These are phyloP conservation scores for Micrastur ruficollis DNA, from an alignment of 2,797 vertebrate genomes.

Conservation along the genomic window DNA sequence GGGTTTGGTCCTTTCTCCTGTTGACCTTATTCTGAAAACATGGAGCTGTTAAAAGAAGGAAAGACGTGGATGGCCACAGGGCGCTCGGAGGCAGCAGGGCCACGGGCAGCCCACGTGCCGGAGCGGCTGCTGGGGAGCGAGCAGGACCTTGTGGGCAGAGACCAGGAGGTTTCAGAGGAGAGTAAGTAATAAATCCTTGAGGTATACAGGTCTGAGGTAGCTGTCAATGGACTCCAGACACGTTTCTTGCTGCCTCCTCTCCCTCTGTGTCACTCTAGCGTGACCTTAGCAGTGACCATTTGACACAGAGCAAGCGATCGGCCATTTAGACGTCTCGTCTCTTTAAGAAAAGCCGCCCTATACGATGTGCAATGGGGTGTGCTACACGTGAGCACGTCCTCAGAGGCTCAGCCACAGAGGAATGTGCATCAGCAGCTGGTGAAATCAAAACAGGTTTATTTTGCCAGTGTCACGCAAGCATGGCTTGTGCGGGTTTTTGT, in stretches of 20 bases:
- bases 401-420: neutral
- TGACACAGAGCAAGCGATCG: rapidly evolving
- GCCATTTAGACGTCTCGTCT: rapidly evolving
- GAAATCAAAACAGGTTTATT: neutral
- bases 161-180: neutral
- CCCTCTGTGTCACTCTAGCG: neutral
- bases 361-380: rapidly evolving
- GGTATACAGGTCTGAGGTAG: neutral
- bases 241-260: neutral
- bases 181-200: neutral
- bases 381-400: neutral
- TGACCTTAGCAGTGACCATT: neutral
- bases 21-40: rapidly evolving
- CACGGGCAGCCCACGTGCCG: rapidly evolving
- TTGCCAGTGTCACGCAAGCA: neutral
- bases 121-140: neutral
- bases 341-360: neutral
- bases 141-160: neutral
- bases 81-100: neutral
- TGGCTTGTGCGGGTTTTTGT: neutral
- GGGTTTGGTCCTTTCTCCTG: neutral
- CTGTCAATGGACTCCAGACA: neutral
- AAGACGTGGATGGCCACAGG: neutral
- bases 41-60: neutral
- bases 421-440: neutral